Evolutionary conservation across 2,888 invertebrate species (phyloP), one percentile per base, ranked within the genome.

Genomic region (Taenaris catops): DNA sequence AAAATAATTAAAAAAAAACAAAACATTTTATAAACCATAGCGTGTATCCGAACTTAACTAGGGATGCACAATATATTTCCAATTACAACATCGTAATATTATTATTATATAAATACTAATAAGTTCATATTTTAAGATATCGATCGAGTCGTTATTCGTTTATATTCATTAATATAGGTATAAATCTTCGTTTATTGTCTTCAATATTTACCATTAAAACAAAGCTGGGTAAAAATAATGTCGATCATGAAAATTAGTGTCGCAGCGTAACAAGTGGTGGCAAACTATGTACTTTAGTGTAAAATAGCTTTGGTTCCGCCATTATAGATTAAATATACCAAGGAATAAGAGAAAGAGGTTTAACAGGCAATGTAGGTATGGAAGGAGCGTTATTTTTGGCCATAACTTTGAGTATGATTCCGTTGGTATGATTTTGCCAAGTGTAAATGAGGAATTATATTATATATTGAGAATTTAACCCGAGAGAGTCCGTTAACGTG

Each of bases 131-230:
- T 76, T 76, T 71, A n/a, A 75, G 70, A 71, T 72, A 76, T 79
- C 73, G 63, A 67, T 75, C 71, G 67, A 71, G 65, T 70, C 68
- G 66, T 68, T 66, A 63, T 62, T 78, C 68, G 53, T 74, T 78
- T 68, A 74, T 65, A 74, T 68, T 79, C 62, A 71, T 72, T 74
- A 72, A 73, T 80, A 83, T 80, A 83, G 65, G 76, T 84, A 83
- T 76, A 78, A 79, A 73, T 83, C 72, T 84, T 79, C 78, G 75
- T n/a, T 79, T 86, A 86, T 86, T 86, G 84, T 86, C 84, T 83
- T 84, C 69, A 73, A 76, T 72, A 69, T 79, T 72, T 69, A 78
- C 64, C 64, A 70, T 72, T 65, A 70, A 72, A 78, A 70, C 65
- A 78, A 78, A 71, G 68, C 63, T 68, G 73, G 67, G 52, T 53